Conservation (phyloP, 2,888 invertebrate species). For the Cylindroiulus punctatus region DNA sequence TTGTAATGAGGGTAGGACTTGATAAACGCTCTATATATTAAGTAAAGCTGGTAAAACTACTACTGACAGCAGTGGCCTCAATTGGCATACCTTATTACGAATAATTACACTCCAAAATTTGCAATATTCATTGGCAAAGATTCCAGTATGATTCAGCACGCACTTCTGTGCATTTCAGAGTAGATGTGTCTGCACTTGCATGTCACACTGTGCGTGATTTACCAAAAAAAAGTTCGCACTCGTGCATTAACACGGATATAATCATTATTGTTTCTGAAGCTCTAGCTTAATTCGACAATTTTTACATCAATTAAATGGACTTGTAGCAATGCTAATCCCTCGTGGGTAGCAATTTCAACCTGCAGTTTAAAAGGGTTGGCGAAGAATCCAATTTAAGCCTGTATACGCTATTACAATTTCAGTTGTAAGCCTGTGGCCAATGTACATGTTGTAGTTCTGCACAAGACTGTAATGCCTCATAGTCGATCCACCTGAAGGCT, state of each 20-base stretch:
- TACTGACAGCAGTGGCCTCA: too few relatives aligned
- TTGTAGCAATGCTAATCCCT: neutral
- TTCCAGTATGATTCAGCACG: too few relatives aligned
- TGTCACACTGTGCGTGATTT: neutral
- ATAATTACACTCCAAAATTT: too few relatives aligned
- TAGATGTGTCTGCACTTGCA: neutral
- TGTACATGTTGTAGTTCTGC: neutral
- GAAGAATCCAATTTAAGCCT: constrained; percentile 1
- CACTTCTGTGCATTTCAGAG: neutral
- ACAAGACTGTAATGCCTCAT: neutral
- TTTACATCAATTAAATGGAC: neutral
- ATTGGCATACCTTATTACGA: too few relatives aligned
- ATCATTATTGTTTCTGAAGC: neutral
- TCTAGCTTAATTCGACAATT: neutral
- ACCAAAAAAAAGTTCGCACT: neutral
- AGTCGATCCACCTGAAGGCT: constrained; percentile 29
- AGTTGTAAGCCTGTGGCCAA: neutral
- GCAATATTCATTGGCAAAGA: too few relatives aligned
- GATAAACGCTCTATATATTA: too few relatives aligned
- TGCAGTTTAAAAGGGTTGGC: constrained; percentile 12
- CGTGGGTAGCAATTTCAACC: neutral
- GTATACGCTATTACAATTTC: neutral
- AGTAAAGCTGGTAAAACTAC: too few relatives aligned
- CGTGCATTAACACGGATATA: neutral
- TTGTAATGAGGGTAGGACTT: too few relatives aligned